Percentiles rank a stretch among this genome's conserved stretches.
These are phyloP conservation scores for Stratiomys singularior DNA, from an alignment of 2,888 invertebrate species.

Conservation along the genomic window DNA sequence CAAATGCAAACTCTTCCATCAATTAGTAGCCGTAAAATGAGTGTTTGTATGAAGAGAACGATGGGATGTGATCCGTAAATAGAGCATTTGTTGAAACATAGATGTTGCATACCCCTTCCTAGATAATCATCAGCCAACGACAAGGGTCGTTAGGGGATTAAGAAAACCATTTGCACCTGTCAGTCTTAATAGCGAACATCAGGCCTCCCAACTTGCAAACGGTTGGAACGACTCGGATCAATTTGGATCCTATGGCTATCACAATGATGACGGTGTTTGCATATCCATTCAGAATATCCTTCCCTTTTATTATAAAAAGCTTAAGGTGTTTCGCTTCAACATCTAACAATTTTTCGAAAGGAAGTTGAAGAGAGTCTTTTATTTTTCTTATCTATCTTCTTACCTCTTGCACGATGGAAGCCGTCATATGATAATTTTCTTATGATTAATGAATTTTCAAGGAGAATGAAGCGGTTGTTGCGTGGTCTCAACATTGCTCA, in stretches of 20 bases:
- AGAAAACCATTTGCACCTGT: constrained; percentile 38
- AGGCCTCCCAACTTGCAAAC: constrained; percentile 34
- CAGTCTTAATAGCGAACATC: constrained; percentile 2
- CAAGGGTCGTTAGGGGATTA: constrained; percentile 20
- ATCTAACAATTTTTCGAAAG: not conserved
- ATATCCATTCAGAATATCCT: not conserved
- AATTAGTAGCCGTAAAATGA: not conserved
- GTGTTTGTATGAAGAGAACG: not conserved
- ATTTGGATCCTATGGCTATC: not conserved
- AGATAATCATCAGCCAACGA: constrained; percentile 7
- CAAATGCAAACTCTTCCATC: not conserved
- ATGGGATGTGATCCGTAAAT: constrained; percentile 31
- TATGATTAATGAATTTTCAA: constrained; percentile 42
- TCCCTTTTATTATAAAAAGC: not conserved
- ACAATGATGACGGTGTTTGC: not conserved
- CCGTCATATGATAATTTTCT: constrained; percentile 24
- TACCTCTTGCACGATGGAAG: not conserved
- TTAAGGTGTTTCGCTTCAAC: constrained; percentile 1
- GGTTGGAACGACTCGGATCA: not conserved
- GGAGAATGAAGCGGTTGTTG: not conserved
- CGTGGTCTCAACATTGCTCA: no score
- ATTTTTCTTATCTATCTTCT: no score
- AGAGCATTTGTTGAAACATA: constrained; percentile 46
- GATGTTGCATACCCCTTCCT: constrained; percentile 27
- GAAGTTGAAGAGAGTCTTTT: not conserved